Base-by-base conservation (phyloP, 2,797 vertebrate species). In the Arctocebus calabarensis region DNA sequence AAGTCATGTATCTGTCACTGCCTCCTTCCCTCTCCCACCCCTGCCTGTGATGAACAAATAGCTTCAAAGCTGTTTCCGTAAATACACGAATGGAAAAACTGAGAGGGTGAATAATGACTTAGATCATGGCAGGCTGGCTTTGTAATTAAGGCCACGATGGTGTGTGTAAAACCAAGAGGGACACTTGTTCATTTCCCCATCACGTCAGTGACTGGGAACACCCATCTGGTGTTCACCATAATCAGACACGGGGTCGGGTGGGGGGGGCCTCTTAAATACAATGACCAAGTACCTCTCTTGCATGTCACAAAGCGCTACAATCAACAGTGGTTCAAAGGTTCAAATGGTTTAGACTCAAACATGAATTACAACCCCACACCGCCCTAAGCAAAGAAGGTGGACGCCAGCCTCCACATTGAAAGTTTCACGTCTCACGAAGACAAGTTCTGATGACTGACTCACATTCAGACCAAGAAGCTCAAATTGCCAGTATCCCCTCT, bases 1-100 rank as follows among this genome's bases (percentile, higher is more conserved):
- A 90, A 78, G 3, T 89, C 62, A 66, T 16, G 13, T 59, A 78
- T 83, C 37, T 66, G 32, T 71, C 64, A 81, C 75, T 84, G 59
- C 45, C 52, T 75, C 25, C 32, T 59, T 40, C 7, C 19, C 29
- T 8, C 55, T 11, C 4, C 32, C 3, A 4, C 43, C 23, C 25
- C 22, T 0, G 1, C 40, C 92, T 55, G 59, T 86, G 64, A 83
- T 40, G 75, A 92, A 52, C 62, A 86, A 88, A 6, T 29, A 34
- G 19, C 71, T 88, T 93, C 66, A 34, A 88, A 92, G 57, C 32
- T 89, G 1, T 91, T 94, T 68, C 96, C 88, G 93, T 88, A 94
- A 89, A 84, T 79, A 86, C 19, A 40, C 2, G 20, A 93, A 77
- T 71, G 68, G 90, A 95, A 88, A 93, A 87, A 81, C 22, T 27